phyloP scores from a whole-genome alignment of 2,113 vertebrate species.

The Takifugu bimaculatus region DNA sequence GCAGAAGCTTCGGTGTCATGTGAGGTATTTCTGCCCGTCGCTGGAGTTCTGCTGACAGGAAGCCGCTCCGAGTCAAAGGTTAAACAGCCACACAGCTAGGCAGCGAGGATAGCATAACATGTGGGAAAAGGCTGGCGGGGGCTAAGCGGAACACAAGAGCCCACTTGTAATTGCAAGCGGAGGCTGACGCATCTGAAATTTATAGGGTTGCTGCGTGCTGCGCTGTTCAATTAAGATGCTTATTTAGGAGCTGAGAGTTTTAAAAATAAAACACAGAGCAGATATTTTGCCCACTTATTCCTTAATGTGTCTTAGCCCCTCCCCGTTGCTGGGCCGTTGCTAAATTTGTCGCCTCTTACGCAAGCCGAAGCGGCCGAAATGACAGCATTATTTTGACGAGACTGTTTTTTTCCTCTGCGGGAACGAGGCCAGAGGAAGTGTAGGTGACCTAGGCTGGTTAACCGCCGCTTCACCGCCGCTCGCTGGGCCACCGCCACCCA shows the following conservation, averaged over 20 bases:
- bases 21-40: too few species aligned
- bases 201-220: constrained; percentile 46
- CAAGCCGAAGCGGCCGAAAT: constrained; percentile 73
- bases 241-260: constrained; percentile 53
- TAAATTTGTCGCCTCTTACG: constrained; percentile 71
- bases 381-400: constrained; percentile 82
- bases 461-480: constrained; percentile 57
- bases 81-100: constrained; percentile 12
- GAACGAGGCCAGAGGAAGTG: constrained; percentile 73
- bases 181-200: constrained; percentile 73
- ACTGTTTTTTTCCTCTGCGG: constrained; percentile 76
- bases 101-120: constrained; percentile 18
- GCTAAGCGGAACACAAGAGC: constrained; percentile 45
- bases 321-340: constrained; percentile 61
- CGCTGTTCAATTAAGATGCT: constrained; percentile 59
- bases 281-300: constrained; percentile 67
- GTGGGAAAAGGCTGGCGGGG: constrained; percentile 27
- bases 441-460: constrained; percentile 75
- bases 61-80: constrained; percentile 25
- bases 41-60: constrained; percentile 13
- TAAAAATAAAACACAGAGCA: constrained; percentile 32
- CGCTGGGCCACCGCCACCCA: constrained; percentile 56
- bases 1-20: too few species aligned
- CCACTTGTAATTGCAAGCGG: constrained; percentile 69
- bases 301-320: constrained; percentile 58